Conservation (phyloP, 1,140 invertebrate species). For the Whitmania pigra region DNA sequence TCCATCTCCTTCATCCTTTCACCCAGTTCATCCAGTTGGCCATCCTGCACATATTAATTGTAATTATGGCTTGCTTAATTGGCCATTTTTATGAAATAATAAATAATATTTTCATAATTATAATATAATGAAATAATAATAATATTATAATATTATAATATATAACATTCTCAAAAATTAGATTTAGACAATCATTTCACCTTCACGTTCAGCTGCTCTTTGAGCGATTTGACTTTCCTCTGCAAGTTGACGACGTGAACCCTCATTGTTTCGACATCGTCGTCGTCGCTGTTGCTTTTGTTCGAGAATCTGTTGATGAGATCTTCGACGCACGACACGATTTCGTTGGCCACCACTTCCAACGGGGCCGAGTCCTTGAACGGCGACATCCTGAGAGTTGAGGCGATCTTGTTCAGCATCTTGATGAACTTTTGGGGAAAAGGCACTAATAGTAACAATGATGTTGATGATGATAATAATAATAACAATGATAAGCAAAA, state of each 20-base stretch:
- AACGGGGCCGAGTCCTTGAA: conserved; percentile 14
- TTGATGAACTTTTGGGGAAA: background rate
- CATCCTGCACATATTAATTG: conserved; percentile 45
- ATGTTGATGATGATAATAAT: no score
- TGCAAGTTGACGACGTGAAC: conserved; percentile 42
- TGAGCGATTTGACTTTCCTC: conserved; percentile 51
- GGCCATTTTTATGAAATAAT: no score
- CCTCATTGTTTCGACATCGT: conserved; percentile 29
- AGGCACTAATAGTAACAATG: background rate
- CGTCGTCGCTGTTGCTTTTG: background rate
- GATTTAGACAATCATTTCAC: conserved; percentile 32
- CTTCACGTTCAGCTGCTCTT: conserved; percentile 75
- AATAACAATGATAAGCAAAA: no score
- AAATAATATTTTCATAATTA: no score
- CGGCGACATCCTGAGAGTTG: background rate
- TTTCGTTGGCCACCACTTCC: conserved; percentile 34
- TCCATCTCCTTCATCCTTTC: conserved; percentile 52
- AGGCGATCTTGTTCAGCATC: background rate
- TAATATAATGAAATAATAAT: no score
- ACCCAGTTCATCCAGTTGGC: conserved; percentile 72
- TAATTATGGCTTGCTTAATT: background rate
- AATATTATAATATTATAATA: no score
- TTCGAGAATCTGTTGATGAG: background rate
- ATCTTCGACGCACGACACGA: conserved; percentile 24
- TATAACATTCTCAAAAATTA: no score